These are phyloP conservation scores for Eupithecia exiguata DNA, from an alignment of 2,888 invertebrate genomes.

Conservation along the genomic window DNA sequence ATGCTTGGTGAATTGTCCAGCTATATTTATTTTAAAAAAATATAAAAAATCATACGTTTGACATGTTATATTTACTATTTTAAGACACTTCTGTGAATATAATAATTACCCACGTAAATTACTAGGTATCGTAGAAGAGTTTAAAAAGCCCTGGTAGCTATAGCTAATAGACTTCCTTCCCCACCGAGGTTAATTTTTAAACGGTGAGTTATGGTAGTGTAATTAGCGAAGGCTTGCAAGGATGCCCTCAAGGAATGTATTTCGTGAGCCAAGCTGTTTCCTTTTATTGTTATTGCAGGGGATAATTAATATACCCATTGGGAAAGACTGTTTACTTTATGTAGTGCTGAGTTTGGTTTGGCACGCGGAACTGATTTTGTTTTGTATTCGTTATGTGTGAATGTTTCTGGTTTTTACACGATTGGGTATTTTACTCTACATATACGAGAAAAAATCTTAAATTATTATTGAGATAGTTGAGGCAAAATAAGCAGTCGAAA, in stretches of 20 bases:
- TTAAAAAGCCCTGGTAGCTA: neutral
- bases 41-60: no score
- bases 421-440: neutral
- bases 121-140: neutral
- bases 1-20: no score
- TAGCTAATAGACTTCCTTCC: conserved; percentile 29
- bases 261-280: conserved; percentile 54
- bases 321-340: conserved; percentile 32
- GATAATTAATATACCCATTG: conserved; percentile 43
- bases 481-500: no score
- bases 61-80: neutral
- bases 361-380: neutral
- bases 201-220: conserved; percentile 49
- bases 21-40: no score
- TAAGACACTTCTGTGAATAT: neutral
- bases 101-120: neutral
- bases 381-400: neutral
- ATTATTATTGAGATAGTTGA: no score
- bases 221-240: conserved; percentile 52
- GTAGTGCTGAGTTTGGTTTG: conserved; percentile 8
- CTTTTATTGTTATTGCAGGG: conserved; percentile 59
- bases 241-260: conserved; percentile 53
- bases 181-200: conserved; percentile 47
- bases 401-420: neutral
- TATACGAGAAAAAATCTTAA: no score